Percentiles rank a stretch among this genome's conserved stretches.
Conservation (phyloP, 2,113 vertebrate genomes). For the Mormyrus iriodes region DNA sequence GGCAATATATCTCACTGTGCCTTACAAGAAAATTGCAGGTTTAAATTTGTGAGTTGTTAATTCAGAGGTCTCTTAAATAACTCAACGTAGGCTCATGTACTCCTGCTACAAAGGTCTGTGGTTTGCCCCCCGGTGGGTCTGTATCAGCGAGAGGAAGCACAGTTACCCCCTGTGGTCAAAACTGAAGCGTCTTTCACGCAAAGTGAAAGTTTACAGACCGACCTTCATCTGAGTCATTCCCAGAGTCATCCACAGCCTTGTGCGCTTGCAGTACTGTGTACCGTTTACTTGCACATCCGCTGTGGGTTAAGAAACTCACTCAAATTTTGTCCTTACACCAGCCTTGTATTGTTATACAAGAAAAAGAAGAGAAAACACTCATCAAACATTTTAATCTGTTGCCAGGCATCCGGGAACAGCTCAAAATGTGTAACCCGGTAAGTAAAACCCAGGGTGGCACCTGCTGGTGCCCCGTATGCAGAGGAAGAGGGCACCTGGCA, state of each 20-base stretch:
- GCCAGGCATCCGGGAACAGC: not conserved
- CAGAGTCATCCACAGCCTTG: not conserved
- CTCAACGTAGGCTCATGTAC: no score
- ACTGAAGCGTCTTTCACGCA: not conserved
- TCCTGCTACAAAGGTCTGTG: no score
- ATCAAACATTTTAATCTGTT: not conserved
- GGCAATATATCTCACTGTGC: slow-evolving; percentile 4
- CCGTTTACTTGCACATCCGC: not conserved
- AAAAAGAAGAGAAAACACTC: not conserved
- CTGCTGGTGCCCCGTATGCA: not conserved
- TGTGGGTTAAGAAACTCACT: not conserved
- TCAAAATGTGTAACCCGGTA: not conserved
- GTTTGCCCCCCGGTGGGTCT: not conserved
- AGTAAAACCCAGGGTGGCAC: not conserved
- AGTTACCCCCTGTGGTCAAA: not conserved
- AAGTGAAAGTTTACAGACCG: not conserved
- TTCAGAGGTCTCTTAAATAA: not conserved
- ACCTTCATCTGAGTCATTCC: not conserved
- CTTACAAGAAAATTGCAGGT: not conserved
- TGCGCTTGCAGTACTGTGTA: not conserved
- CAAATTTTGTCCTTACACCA: not conserved
- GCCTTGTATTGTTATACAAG: not conserved
- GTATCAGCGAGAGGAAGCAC: not conserved
- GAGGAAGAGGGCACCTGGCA: not conserved
- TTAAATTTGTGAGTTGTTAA: slow-evolving; percentile 1